phyloP scores from a whole-genome alignment of 2,888 invertebrate species.

The Halictus ligatus region DNA sequence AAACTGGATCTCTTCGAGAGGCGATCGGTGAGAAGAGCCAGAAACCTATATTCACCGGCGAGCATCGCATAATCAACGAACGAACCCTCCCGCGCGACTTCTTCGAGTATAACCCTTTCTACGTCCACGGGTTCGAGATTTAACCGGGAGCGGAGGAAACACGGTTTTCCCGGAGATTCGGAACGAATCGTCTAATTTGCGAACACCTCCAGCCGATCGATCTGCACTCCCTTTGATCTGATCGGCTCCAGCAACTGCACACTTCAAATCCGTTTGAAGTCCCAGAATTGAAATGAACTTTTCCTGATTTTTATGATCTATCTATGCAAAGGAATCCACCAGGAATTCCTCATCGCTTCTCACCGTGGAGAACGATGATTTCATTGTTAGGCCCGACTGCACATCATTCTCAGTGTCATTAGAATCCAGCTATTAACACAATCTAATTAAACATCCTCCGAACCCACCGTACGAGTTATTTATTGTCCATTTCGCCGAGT shows the following conservation, averaged over 20 bases:
- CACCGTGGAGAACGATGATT: not conserved
- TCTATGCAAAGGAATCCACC: no score
- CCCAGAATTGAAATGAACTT: no score
- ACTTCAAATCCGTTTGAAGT: no score
- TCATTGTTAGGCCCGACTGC: not conserved
- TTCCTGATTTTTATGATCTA: not conserved
- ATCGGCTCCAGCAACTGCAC: no score
- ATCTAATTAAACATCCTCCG: not conserved
- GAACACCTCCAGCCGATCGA: no score
- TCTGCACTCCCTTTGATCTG: no score
- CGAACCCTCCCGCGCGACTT: conserved; percentile 55
- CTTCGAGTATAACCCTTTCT: conserved; percentile 59
- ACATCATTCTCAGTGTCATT: not conserved
- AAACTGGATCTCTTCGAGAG: conserved; percentile 58
- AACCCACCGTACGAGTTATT: not conserved
- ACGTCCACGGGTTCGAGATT: conserved; percentile 4
- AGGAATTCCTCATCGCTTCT: not conserved
- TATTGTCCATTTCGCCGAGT: not conserved
- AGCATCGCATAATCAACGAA: conserved; percentile 54
- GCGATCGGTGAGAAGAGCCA: conserved; percentile 60
- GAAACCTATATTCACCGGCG: conserved; percentile 64
- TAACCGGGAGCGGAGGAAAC: conserved; percentile 41
- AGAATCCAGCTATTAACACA: not conserved
- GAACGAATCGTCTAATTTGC: conserved; percentile 3
- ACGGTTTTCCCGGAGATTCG: conserved; percentile 14